Evolutionary conservation across 2,888 invertebrate species (phyloP), one percentile per base, ranked within the genome.

Genomic region (Oscheius sp.): DNA sequence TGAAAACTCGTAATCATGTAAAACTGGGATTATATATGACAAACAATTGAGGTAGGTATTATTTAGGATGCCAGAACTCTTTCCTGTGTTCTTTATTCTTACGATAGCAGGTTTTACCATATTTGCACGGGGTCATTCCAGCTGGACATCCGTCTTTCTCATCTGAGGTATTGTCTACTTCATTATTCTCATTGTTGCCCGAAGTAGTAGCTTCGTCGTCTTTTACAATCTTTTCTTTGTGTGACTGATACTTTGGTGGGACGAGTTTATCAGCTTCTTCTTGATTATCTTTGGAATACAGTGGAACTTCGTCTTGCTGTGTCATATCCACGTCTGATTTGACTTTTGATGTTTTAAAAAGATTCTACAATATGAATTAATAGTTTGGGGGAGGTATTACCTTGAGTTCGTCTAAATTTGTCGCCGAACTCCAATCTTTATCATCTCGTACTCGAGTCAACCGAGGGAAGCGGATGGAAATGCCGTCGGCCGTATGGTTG

Each of bases 401-500:
- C 86, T 92, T 92, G 0, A 95, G 89, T 89, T 94, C 93, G 25
- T 92, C 90, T 68, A 96, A 90, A 86, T 92, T 93, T 0, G 95
- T 96, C 0, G 96, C 95, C 0, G 93, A 92, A 82, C 93, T 89
- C 92, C 94, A 94, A 75, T 92, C 90, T 89, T 96, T 97, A 89
- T 97, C 96, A 69, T 92, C 90, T 70, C 96, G 91, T 77, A 95
- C 88, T 73, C 89, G 89, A 12, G 90, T 90, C 25, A 96, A 94
- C 81, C 96, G 92, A 0, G 96, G 96, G 90, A 96, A 90, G 41
- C 96, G 91, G 58, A 96, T 94, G 2, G 96, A 96, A 85, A 97
- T 95, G 1, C 96, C 95, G 84, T 93, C 93, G 0, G 96, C 96
- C 1, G 96, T 96, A 88, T 97, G 96, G 6, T 93, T 92, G 72